Conservation (phyloP, 2,888 invertebrate genomes). For the Agonum fuliginosum region DNA sequence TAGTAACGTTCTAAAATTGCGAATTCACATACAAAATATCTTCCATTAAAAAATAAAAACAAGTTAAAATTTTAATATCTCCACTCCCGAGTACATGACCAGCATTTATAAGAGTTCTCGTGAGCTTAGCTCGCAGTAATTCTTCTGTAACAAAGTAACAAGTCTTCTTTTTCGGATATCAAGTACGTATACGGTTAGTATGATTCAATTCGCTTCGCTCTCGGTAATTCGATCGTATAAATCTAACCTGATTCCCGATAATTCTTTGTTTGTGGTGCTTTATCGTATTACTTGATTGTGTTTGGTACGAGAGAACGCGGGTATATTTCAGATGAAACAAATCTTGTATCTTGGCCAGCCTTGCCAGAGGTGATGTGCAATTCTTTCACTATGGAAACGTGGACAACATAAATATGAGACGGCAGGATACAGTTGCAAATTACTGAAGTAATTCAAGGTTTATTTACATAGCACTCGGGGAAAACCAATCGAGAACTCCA, state of each 20-base stretch:
- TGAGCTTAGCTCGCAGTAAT: too few species aligned
- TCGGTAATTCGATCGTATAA: conserved; percentile 53
- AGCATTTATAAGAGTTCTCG: too few species aligned
- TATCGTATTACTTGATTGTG: conserved; percentile 57
- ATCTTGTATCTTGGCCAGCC: conserved; percentile 45
- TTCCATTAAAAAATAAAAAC: too few species aligned
- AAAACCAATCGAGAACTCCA: neutral
- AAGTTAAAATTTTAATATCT: too few species aligned
- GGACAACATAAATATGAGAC: conserved; percentile 20
- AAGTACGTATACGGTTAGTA: conserved; percentile 6
- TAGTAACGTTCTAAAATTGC: too few species aligned
- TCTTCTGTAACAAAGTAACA: too few species aligned
- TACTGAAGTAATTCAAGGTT: conserved; percentile 4
- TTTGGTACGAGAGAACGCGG: conserved; percentile 39
- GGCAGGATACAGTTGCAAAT: conserved; percentile 9
- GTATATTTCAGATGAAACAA: conserved; percentile 58
- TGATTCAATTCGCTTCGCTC: conserved; percentile 37
- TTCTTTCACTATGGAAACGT: conserved; percentile 4
- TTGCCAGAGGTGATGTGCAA: conserved; percentile 12
- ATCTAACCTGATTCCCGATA: conserved; percentile 56
- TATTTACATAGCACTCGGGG: conserved; percentile 14
- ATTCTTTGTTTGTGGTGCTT: conserved; percentile 57
- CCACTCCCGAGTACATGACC: too few species aligned
- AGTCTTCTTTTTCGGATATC: neutral
- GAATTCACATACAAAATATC: too few species aligned